phyloP scores from a whole-genome alignment of 2,888 invertebrate genomes.

The Brachylomia viminalis region DNA sequence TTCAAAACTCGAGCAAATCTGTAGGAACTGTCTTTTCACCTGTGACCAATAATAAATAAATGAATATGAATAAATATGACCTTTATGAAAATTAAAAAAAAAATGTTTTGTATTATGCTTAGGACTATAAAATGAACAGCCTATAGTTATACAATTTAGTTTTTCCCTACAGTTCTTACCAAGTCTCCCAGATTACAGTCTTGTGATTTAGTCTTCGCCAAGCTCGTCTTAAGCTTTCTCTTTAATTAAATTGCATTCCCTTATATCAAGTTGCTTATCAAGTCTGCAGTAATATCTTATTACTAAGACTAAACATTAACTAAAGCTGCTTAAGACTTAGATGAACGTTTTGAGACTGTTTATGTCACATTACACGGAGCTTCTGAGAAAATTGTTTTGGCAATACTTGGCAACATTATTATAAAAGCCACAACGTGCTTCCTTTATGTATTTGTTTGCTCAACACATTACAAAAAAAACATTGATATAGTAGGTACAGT shows the following conservation, averaged over 20 bases:
- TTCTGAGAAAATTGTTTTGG: constrained; percentile 27
- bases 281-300: constrained; percentile 60
- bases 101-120: too few species aligned
- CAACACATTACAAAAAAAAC: neutral
- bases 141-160: constrained; percentile 1
- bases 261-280: constrained; percentile 62
- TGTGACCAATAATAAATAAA: too few species aligned
- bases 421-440: constrained; percentile 12
- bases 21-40: too few species aligned
- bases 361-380: constrained; percentile 31
- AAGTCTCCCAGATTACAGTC: constrained; percentile 33
- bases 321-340: constrained; percentile 47
- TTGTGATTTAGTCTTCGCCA: constrained; percentile 45
- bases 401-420: constrained; percentile 21
- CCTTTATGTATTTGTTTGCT: neutral
- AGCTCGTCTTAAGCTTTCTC: constrained; percentile 55
- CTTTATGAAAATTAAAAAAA: too few species aligned
- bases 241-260: constrained; percentile 64
- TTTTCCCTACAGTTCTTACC: constrained; percentile 15
- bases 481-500: neutral
- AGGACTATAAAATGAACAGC: neutral
- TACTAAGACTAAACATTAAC: constrained; percentile 63
- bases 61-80: too few species aligned
- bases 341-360: constrained; percentile 41
- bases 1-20: neutral